These are phyloP conservation scores for Caradrina kadenii DNA, from an alignment of 2,888 invertebrate genomes.

Conservation along the genomic window DNA sequence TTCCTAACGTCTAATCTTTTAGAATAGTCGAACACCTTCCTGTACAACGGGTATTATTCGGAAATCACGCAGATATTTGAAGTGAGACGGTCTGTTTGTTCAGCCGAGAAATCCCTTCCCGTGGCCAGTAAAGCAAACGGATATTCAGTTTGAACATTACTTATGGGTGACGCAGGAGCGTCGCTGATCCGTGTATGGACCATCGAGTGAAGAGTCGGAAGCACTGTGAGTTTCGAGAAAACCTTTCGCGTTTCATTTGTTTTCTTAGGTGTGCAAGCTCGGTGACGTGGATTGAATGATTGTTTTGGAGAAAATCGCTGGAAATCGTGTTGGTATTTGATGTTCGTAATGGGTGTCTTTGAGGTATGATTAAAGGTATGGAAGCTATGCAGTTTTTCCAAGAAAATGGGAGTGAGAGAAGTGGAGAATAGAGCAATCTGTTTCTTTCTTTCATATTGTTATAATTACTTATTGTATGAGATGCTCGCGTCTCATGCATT, in stretches of 20 bases:
- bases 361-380: not conserved
- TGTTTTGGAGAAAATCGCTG: not conserved
- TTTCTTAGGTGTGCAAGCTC: conserved; percentile 10
- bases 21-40: conserved; percentile 33
- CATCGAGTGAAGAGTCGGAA: conserved; percentile 40
- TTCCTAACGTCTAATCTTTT: conserved; percentile 38
- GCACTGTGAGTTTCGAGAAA: conserved; percentile 46
- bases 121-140: conserved; percentile 77
- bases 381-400: not conserved
- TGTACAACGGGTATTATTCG: conserved; percentile 65
- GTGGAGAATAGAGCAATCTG: too few relatives aligned
- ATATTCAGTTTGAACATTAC: conserved; percentile 73
- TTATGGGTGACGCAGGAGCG: conserved; percentile 65
- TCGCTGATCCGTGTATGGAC: conserved; percentile 74
- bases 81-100: conserved; percentile 74
- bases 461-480: too few relatives aligned
- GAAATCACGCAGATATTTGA: conserved; percentile 67
- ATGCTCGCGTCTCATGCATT: too few relatives aligned
- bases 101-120: conserved; percentile 75
- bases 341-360: not conserved
- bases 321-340: not conserved
- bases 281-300: conserved; percentile 1
- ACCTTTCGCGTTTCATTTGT: conserved; percentile 42
- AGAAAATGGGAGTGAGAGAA: too few relatives aligned
- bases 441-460: too few relatives aligned